Conservation (phyloP, 2,797 vertebrate genomes). For the Valencia hispanica region DNA sequence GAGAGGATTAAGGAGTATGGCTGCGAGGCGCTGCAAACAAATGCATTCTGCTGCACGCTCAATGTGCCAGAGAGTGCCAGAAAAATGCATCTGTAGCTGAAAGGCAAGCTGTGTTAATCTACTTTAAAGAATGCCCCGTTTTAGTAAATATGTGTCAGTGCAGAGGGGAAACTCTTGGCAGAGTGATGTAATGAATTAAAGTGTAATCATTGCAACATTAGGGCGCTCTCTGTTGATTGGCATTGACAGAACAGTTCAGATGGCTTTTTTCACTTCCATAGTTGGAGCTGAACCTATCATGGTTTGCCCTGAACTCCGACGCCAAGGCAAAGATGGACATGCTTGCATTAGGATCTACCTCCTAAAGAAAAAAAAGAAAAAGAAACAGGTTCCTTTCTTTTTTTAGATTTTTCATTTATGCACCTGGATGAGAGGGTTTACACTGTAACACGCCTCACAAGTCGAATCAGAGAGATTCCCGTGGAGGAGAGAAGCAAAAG, state of each 20-base stretch:
- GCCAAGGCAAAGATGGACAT: constrained; percentile 46
- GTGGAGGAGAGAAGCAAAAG: constrained; percentile 20
- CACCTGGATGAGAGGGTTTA: constrained; percentile 45
- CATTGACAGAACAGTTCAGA: constrained; percentile 52
- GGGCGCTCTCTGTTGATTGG: constrained; percentile 46
- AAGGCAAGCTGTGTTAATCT: constrained; percentile 69
- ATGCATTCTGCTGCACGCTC: constrained; percentile 11
- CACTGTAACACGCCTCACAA: constrained; percentile 44
- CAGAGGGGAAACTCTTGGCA: constrained; percentile 53
- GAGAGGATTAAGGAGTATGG: not conserved
- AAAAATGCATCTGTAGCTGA: constrained; percentile 63
- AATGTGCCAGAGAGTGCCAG: constrained; percentile 48
- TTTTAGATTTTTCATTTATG: constrained; percentile 51
- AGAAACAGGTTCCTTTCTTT: constrained; percentile 33
- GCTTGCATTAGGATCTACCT: constrained; percentile 46
- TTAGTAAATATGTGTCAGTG: constrained; percentile 65
- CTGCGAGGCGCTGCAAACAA: not conserved
- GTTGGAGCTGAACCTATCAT: constrained; percentile 49
- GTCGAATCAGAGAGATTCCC: constrained; percentile 54
- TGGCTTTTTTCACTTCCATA: constrained; percentile 23
- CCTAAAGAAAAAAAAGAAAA: constrained; percentile 36
- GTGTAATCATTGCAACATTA: constrained; percentile 54
- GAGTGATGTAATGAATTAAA: constrained; percentile 63
- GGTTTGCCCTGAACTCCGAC: constrained; percentile 47
- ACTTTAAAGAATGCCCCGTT: constrained; percentile 63